phyloP scores from a whole-genome alignment of 37 sponge, comb jelly and placozoan species.

The Beroe ovata region DNA sequence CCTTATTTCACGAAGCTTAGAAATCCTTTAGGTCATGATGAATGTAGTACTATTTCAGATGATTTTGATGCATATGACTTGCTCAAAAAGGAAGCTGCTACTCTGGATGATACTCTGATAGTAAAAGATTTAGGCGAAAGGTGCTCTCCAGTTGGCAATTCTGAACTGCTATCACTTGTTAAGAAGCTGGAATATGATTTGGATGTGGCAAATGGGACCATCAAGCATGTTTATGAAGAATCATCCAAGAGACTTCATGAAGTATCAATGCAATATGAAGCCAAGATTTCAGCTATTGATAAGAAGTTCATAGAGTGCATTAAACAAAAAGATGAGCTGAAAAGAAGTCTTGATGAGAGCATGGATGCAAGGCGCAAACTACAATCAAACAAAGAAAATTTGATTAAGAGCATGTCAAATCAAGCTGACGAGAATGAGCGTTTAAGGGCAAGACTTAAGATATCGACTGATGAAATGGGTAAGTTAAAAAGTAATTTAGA shows the following conservation, averaged over 20 bases:
- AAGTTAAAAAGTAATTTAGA: constrained; percentile 28
- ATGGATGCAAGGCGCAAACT: constrained; percentile 27
- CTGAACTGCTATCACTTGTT: background rate
- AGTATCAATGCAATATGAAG: constrained; percentile 55
- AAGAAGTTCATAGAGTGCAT: constrained; percentile 44
- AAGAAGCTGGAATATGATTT: constrained; percentile 50
- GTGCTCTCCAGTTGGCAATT: background rate
- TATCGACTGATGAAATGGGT: constrained; percentile 16
- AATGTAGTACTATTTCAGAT: background rate
- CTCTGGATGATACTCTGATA: constrained; percentile 6
- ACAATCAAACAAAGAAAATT: constrained; percentile 41
- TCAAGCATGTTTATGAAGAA: constrained; percentile 62
- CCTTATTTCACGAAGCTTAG: background rate
- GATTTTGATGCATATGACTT: constrained; percentile 55
- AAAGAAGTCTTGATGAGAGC: background rate
- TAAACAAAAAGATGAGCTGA: background rate
- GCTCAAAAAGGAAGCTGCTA: constrained; percentile 48
- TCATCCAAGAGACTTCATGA: constrained; percentile 19
- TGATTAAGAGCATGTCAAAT: constrained; percentile 28
- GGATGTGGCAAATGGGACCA: constrained; percentile 61
- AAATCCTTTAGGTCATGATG: background rate
- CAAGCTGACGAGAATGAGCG: constrained; percentile 48
- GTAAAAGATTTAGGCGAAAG: background rate
- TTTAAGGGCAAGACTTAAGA: constrained; percentile 1
- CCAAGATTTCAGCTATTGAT: background rate